Evolutionary conservation across 1,140 invertebrate species (phyloP).

Genomic region (Bactericera cockerelli): DNA sequence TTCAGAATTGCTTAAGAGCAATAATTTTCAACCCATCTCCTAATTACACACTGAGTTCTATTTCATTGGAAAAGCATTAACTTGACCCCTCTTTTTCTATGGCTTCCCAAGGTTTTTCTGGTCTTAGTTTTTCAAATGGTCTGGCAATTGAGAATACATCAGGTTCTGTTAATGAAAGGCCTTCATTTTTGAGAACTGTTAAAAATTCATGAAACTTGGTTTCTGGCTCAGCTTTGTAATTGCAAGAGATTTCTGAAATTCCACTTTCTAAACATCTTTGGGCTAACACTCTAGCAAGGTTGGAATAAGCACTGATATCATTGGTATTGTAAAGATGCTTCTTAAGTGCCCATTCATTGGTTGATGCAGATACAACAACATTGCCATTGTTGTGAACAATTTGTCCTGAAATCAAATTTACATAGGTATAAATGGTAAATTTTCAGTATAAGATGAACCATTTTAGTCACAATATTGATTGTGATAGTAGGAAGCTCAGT

Average conservation of each 20-base stretch:
- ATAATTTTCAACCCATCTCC: no score
- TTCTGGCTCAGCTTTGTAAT: slow-evolving; percentile 34
- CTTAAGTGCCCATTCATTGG: slow-evolving; percentile 65
- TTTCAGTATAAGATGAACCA: no score
- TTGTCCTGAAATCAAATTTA: slow-evolving; percentile 37
- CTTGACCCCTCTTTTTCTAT: no score
- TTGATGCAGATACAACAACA: slow-evolving; percentile 55
- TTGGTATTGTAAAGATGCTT: slow-evolving; percentile 54
- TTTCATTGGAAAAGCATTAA: no score
- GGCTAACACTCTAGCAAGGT: slow-evolving; percentile 60
- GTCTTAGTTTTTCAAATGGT: neutral
- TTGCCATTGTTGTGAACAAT: slow-evolving; percentile 60
- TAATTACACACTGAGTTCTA: no score
- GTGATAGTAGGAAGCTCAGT: no score
- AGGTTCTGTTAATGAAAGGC: neutral
- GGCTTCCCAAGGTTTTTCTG: neutral
- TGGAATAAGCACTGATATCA: slow-evolving; percentile 59
- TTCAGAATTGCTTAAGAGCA: no score
- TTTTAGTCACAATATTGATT: no score
- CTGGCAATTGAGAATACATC: neutral
- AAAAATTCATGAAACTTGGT: neutral
- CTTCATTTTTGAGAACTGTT: neutral
- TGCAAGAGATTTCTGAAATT: slow-evolving; percentile 50
- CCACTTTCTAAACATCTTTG: slow-evolving; percentile 67
- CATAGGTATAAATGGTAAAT: no score